Conservation (phyloP, 2,888 invertebrate genomes). For the Smittia sp. region DNA sequence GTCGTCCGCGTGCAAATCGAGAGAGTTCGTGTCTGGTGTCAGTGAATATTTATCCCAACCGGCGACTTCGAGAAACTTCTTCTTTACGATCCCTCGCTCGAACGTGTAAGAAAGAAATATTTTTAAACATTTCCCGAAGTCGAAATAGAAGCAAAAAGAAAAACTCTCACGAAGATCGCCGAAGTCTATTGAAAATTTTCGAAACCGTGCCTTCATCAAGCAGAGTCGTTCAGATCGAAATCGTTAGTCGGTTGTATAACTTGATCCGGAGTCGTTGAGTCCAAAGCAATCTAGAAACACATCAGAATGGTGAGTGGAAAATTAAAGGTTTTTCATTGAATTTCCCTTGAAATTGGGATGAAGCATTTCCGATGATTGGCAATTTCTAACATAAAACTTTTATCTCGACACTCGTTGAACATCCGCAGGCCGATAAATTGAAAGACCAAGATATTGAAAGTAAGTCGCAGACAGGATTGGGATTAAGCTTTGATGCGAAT, state of each 20-base stretch:
- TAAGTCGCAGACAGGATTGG: slow-evolving; percentile 14
- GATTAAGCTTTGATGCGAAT: background rate
- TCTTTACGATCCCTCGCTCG: background rate
- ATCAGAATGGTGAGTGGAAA: slow-evolving; percentile 38
- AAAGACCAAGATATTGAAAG: slow-evolving; percentile 39
- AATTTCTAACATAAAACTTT: background rate
- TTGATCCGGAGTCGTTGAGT: slow-evolving; percentile 41
- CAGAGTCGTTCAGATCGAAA: slow-evolving; percentile 36
- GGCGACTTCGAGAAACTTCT: slow-evolving; percentile 5
- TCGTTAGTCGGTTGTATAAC: slow-evolving; percentile 42
- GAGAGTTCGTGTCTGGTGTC: background rate
- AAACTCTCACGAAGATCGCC: slow-evolving; percentile 28
- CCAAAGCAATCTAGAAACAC: slow-evolving; percentile 40
- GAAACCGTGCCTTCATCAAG: slow-evolving; percentile 31
- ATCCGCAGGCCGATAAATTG: slow-evolving; percentile 33
- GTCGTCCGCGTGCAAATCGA: background rate
- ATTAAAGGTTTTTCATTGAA: background rate
- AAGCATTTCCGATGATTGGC: background rate
- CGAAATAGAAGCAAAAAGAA: slow-evolving; percentile 2
- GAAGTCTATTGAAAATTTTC: slow-evolving; percentile 18
- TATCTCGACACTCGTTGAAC: background rate
- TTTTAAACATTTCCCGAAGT: background rate
- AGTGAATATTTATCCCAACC: background rate
- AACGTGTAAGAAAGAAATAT: background rate
- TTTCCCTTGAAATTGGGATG: background rate